phyloP scores from a whole-genome alignment of 2,888 invertebrate genomes.

The Meiosimyza platycephala region DNA sequence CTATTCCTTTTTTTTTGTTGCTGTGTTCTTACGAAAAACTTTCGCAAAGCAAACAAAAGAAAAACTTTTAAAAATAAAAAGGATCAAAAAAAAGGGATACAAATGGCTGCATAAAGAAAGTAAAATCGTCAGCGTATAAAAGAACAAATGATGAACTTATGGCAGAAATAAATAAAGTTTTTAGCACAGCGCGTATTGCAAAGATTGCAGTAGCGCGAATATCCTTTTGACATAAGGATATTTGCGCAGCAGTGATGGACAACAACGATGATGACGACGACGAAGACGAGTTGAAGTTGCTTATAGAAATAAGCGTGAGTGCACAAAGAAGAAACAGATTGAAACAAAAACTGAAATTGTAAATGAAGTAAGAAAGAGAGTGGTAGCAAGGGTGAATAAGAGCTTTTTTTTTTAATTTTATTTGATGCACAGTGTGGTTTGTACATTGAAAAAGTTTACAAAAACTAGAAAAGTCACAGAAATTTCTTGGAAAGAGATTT shows the following conservation, averaged over 20 bases:
- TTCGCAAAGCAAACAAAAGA: background rate
- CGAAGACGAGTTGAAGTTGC: background rate
- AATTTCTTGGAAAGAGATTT: no score
- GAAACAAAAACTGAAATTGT: background rate
- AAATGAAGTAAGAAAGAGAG: background rate
- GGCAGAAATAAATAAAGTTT: constrained; percentile 35
- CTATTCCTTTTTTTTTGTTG: background rate
- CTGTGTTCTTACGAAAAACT: background rate
- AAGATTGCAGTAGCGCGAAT: background rate
- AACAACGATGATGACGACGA: background rate
- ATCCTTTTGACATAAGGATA: constrained; percentile 14
- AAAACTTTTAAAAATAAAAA: constrained; percentile 1
- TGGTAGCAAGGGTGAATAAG: background rate
- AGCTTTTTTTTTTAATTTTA: no score
- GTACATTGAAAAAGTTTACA: no score
- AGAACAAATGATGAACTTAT: constrained; percentile 31
- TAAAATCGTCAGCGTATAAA: background rate
- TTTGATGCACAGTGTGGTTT: no score
- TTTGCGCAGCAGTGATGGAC: constrained; percentile 11
- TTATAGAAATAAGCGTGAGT: background rate
- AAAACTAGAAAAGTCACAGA: no score
- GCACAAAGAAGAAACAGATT: background rate
- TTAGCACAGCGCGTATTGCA: background rate
- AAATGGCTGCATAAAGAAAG: background rate
- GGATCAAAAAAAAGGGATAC: background rate